Conservation (phyloP, 2,113 vertebrate genomes). For the Saccopteryx leptura region DNA sequence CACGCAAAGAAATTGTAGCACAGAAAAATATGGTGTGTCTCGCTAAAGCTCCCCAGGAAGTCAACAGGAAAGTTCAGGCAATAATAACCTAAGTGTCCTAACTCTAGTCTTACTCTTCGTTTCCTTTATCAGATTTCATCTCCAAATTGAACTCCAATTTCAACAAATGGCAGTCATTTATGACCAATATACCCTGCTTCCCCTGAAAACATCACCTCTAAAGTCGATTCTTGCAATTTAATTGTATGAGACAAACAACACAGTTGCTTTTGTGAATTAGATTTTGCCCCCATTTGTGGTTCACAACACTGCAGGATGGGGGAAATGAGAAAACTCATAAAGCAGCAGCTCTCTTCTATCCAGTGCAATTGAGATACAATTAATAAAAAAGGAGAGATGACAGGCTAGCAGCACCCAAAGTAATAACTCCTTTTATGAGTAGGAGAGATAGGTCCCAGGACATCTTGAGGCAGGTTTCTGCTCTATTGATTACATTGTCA, state of each 20-base stretch:
- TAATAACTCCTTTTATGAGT: slow-evolving; percentile 79
- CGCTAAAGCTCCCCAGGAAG: background rate
- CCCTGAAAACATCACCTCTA: slow-evolving; percentile 72
- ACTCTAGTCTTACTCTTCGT: background rate
- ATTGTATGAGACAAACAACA: slow-evolving; percentile 80
- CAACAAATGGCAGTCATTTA: slow-evolving; percentile 76
- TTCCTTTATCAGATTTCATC: slow-evolving; percentile 73
- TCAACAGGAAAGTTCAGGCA: background rate
- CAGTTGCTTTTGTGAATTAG: slow-evolving; percentile 71
- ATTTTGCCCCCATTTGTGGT: slow-evolving; percentile 59
- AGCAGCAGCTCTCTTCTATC: slow-evolving; percentile 45
- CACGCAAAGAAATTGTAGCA: background rate
- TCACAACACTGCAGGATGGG: slow-evolving; percentile 45
- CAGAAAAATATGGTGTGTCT: background rate
- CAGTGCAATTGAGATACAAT: slow-evolving; percentile 65
- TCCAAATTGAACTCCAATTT: slow-evolving; percentile 78
- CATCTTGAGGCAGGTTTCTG: slow-evolving; percentile 26
- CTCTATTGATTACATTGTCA: slow-evolving; percentile 75
- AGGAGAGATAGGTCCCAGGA: slow-evolving; percentile 65
- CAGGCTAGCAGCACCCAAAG: slow-evolving; percentile 65
- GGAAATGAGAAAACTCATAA: slow-evolving; percentile 83
- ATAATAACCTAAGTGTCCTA: slow-evolving; percentile 54
- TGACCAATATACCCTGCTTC: slow-evolving; percentile 66
- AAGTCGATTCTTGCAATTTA: slow-evolving; percentile 73
- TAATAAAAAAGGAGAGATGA: slow-evolving; percentile 72